These are phyloP conservation scores for Nyctibius grandis DNA, from an alignment of 2,797 vertebrate species.

Conservation along the genomic window DNA sequence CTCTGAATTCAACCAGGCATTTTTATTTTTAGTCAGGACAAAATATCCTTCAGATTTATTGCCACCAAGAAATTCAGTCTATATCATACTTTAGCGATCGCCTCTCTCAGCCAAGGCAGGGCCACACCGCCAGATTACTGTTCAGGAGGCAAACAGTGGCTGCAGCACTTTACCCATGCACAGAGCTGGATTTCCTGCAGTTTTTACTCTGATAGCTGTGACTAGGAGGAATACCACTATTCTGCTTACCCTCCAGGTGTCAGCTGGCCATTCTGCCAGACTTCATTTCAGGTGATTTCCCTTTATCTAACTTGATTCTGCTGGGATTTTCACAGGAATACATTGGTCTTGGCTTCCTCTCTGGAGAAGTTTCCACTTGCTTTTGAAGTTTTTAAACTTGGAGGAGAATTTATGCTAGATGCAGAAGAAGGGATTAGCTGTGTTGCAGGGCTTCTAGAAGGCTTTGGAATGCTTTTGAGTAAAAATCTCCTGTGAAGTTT, in stretches of 20 bases:
- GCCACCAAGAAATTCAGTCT: neutral
- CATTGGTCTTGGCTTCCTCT: neutral
- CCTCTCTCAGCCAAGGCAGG: neutral
- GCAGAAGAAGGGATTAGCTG: neutral
- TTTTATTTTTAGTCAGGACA: neutral
- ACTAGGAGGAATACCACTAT: neutral
- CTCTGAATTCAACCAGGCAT: neutral
- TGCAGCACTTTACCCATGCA: neutral
- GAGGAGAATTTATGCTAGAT: neutral
- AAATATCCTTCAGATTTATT: neutral
- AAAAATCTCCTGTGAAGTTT: neutral
- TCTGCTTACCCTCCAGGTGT: neutral
- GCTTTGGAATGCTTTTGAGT: neutral
- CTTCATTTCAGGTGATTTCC: neutral
- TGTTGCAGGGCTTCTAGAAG: neutral
- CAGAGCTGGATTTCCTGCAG: neutral
- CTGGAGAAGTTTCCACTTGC: neutral
- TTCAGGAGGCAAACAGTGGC: neutral
- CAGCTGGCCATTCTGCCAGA: neutral
- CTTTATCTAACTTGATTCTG: neutral
- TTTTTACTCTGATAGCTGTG: neutral
- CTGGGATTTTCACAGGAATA: neutral
- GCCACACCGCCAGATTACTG: neutral
- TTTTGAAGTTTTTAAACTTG: neutral
- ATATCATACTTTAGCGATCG: neutral